Percentiles rank a stretch among this genome's conserved stretches.
Evolutionary conservation across 1,140 invertebrate genomes (phyloP).

Genomic region (Dreissena rostriformis): DNA sequence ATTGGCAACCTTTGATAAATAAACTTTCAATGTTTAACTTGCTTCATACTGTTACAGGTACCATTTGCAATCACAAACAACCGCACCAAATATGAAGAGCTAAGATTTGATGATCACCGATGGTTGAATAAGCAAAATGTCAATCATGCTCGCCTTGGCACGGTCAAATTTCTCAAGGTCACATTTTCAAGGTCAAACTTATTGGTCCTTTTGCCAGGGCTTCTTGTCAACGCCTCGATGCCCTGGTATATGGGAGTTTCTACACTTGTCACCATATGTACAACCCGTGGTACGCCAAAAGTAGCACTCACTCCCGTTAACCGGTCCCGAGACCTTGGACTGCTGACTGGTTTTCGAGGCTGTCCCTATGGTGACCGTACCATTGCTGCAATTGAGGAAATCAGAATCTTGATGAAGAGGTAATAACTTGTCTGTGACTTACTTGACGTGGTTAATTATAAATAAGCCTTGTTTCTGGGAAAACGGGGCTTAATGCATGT

Average conservation of each 20-base stretch:
- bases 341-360: constrained; percentile 46
- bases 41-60: too few species aligned
- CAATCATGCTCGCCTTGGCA: too few species aligned
- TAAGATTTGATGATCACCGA: too few species aligned
- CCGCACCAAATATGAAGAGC: too few species aligned
- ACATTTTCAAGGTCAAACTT: too few species aligned
- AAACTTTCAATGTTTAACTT: too few species aligned
- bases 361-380: constrained; percentile 53
- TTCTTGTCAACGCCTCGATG: constrained; percentile 82
- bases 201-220: constrained; percentile 80
- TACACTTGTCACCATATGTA: constrained; percentile 81
- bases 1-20: too few species aligned
- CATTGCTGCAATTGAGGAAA: constrained; percentile 46
- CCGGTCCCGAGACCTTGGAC: constrained; percentile 79
- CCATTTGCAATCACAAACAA: too few species aligned
- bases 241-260: constrained; percentile 80
- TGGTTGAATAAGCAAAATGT: too few species aligned
- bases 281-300: constrained; percentile 83
- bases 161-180: too few species aligned
- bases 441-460: too few species aligned
- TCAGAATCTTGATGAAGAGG: not conserved
- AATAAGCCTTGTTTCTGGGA: not conserved
- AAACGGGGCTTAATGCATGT: not conserved
- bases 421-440: not conserved
- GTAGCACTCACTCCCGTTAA: constrained; percentile 83